Base-by-base conservation (phyloP, 2,797 vertebrate species). In the Pogoniulus pusillus region DNA sequence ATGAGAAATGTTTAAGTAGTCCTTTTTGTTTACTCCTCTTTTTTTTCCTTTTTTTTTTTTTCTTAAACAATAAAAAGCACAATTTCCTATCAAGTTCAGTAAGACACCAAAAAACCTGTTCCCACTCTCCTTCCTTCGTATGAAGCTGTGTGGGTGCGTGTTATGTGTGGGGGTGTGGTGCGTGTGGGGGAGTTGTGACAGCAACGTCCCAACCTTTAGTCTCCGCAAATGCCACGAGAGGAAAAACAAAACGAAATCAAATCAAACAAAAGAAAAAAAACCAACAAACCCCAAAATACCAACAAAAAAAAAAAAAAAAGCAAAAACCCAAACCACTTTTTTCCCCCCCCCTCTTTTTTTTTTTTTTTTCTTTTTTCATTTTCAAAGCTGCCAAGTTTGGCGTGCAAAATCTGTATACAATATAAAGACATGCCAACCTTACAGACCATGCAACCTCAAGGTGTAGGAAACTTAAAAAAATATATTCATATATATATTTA, bases 391-490 rank as follows among this genome's bases (percentile, higher is more conserved):
- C 98, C 97, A 95, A 96, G 95, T 94, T 83, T 95, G 97, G 97
- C 96, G 96, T 97, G 97, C 97, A 97, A 96, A 97, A 96, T 96
- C 96, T 90, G 96, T 96, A 72, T 97, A 97, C 95, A 92, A 95
- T 95, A 96, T 87, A 96, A 97, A 97, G 97, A 97, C 97, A 97
- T 97, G 97, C 97, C 94, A 91, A 95, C 94, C 96, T 85, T 90
- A 94, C 91, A 94, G 94, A 95, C 96, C 97, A 98, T 98, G 98
- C 98, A 97, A 95, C 97, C 96, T 97, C 97, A 95, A 97, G 95
- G 95, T 96, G 97, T 97, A 97, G 97, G 97, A 97, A 97, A 97
- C 97, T 97, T 98, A 97, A 96, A 98, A 98, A 98, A 98, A 98
- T 97, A 98, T 91, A 98, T 96, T 97, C 96, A n/a, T n/a, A 97